Evolutionary conservation across 2,113 vertebrate genomes (phyloP).

Genomic region (Syngnathus floridae): DNA sequence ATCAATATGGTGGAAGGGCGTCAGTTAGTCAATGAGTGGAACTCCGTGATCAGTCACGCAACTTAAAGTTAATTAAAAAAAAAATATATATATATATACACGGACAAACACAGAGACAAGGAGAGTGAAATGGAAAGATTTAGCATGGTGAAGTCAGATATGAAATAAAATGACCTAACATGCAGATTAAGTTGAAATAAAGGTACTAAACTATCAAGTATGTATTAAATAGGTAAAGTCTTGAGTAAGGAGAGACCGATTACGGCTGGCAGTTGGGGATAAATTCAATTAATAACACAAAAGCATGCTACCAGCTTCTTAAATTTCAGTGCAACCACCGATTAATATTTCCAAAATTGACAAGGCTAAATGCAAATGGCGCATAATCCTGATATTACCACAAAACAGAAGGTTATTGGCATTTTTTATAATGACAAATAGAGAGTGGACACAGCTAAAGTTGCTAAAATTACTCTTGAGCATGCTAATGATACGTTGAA

Average conservation of each 20-base stretch:
- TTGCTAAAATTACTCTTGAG: too few species aligned
- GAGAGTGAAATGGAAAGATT: constrained; percentile 7
- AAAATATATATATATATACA: constrained; percentile 1
- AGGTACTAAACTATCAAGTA: constrained; percentile 22
- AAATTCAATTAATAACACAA: not conserved
- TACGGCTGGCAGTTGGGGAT: constrained; percentile 26
- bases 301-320: not conserved
- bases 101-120: constrained; percentile 38
- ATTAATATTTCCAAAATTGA: not conserved
- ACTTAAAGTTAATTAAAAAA: constrained; percentile 19
- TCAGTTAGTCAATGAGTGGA: constrained; percentile 45
- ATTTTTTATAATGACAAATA: too few species aligned
- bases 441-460: too few species aligned
- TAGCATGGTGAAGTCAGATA: constrained; percentile 21
- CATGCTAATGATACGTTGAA: too few species aligned
- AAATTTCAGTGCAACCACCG: not conserved
- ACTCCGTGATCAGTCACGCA: constrained; percentile 39
- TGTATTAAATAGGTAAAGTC: constrained; percentile 21
- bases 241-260: constrained; percentile 69
- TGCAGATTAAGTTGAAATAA: constrained; percentile 42
- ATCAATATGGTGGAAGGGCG: constrained; percentile 16
- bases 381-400: not conserved
- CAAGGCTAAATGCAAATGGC: not conserved
- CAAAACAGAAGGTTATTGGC: not conserved
- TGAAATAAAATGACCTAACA: constrained; percentile 31